Base-by-base conservation (phyloP, 92 coral and sea anemone genomes). In the Actinernus sp. region DNA sequence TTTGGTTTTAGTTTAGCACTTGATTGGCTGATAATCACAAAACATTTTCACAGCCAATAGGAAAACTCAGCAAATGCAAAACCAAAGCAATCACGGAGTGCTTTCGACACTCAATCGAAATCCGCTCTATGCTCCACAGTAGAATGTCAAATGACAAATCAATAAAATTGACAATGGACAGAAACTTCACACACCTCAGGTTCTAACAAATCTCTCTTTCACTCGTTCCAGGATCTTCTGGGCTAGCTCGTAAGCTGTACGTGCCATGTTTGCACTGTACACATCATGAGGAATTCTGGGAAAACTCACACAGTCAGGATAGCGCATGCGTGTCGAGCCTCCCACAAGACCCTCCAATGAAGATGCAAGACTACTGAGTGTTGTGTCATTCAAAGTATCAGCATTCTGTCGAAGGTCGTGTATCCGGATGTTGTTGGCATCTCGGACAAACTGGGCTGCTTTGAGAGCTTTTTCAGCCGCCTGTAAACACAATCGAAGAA, bases 381-480 rank as follows among this genome's bases (percentile, higher is more conserved):
- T 64, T 1, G 58, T n/a, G 38, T 88, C 79, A 28, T 60, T 67
- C 26, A 88, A 31, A 40, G 53, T 17, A 4, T 16, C 22, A 26
- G 74, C 74, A 33, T 71, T 88, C 41, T 14, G 51, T 6, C 57
- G 23, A 28, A 88, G 73, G 47, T 66, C 30, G 67, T 88, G 90
- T 5, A 65, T 53, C 39, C 54, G 53, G 19, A 63, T 82, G 50
- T 76, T 69, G 72, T 61, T 50, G 0, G 95, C 91, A 27, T 83
- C 86, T 31, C 5, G 30, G 23, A 48, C 22, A 49, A 65, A 88
- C 61, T 78, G 91, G 1, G 95, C 91, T 17, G 95, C 91, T 50
- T 88, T 88, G 50, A 88, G 51, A 1, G 91, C 90, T 60, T 88
- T 88, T 58, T 88, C 95, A 56, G 91, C 87, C 14, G 95, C 90